These are phyloP conservation scores for Priapulus caudatus DNA, from an alignment of 2,888 invertebrate species.

Conservation along the genomic window DNA sequence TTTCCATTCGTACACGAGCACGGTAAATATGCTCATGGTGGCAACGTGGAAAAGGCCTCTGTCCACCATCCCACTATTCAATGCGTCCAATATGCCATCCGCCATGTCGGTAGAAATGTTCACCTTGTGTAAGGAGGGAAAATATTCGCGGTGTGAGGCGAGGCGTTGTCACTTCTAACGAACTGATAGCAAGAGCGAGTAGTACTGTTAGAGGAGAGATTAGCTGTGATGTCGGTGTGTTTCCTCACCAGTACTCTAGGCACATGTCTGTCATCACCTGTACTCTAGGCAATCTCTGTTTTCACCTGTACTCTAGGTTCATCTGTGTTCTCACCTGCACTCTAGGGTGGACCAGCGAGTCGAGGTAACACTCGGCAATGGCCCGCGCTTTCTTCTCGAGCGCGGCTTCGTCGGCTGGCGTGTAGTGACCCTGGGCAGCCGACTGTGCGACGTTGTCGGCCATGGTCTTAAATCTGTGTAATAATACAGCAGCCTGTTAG, in stretches of 20 bases:
- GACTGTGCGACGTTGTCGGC: neutral
- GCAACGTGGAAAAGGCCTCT: neutral
- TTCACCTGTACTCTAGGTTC: too few species aligned
- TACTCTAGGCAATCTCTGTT: too few species aligned
- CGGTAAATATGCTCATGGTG: neutral
- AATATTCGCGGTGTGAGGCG: too few species aligned
- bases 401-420: neutral
- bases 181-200: too few species aligned
- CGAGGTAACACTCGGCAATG: neutral
- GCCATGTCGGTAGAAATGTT: neutral
- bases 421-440: neutral
- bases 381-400: neutral
- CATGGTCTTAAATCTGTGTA: conserved; percentile 1
- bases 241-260: too few species aligned
- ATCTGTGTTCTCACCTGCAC: too few species aligned
- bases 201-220: too few species aligned
- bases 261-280: too few species aligned
- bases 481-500: too few species aligned
- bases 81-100: neutral
- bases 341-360: neutral
- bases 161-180: too few species aligned
- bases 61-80: neutral
- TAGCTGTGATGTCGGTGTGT: too few species aligned
- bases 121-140: neutral
- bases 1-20: neutral